Evolutionary conservation across 2,888 invertebrate species (phyloP), one percentile per base, ranked within the genome.

Genomic region (Caenorhabditis wallacei): DNA sequence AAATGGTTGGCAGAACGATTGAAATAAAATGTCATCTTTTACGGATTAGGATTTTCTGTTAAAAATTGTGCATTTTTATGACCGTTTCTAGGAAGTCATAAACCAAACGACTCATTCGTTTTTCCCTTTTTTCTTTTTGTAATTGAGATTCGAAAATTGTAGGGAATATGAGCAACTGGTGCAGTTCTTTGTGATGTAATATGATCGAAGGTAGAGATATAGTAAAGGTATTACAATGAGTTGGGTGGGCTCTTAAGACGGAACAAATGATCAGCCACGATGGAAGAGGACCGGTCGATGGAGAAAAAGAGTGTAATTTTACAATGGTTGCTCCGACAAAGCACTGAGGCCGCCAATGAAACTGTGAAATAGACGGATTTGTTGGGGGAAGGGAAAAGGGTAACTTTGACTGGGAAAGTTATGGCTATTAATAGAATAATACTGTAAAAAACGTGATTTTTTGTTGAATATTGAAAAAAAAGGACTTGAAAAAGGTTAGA

Each of bases 161-260:
- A 22, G 20, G 11, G 8, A 40, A 16, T 18, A 43, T 40, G 43
- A 18, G 53, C 69, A 63, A 54, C 69, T 69, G 78, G n/a, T 56
- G 64, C 46, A n/a, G n/a, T 22, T 13, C 37, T 13, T 13, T 22
- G 40, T 69, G 48, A 51, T 68, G 56, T 66, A 48, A 68, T 59
- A 26, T 43, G 61, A 63, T 69, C n/a, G 35, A 40, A 78, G 54
- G 69, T 69, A 57, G 20, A 53, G 26, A 51, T 64, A 74, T 74
- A 76, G 76, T 57, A 53, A 61, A 76, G 61, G 68, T 78, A 78
- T 78, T 78, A 78, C 78, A 78, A 61, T 66, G 22, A 53, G 30
- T 22, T 57, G 59, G 68, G n/a, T n/a, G 18, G 59, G 61, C 43
- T 8, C 48, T n/a, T 26, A 56, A 30, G 30, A 30, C 22, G 37